Base-by-base conservation (phyloP, 2,797 vertebrate species). In the Gallinago stenura region DNA sequence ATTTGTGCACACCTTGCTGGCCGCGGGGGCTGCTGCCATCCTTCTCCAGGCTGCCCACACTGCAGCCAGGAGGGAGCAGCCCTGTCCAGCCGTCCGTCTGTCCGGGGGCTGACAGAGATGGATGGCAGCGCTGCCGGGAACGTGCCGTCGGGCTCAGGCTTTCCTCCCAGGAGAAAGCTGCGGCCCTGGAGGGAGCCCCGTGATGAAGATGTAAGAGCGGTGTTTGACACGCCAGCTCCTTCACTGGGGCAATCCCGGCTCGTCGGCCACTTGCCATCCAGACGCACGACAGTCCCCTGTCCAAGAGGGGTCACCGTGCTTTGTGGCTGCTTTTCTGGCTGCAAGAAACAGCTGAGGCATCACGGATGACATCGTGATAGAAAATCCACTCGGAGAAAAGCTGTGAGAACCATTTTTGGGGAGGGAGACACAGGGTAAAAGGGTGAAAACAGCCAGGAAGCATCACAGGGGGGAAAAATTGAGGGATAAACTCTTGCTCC, bases 121-220 rank as follows among this genome's bases (percentile, higher is more conserved):
- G 93, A 96, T 95, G 78, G 1, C 6, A 7, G 53, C 3, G 8
- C 45, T 71, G 71, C 71, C 0, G 2, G 81, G 87, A 87, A 72
- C 17, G 58, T 82, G 96, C 77, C 76, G 73, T 50, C n/a, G 9
- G 58, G 10, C 77, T 39, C 24, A 12, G 50, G 28, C 31, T 64
- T 75, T 88, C 45, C 57, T 93, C 65, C 43, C 57, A 12, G 85
- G 76, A 87, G 60, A 83, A 57, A 81, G 84, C 87, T 61, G 26
- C 7, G 15, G 77, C 62, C 54, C 85, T 43, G 13, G 82, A 35
- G 30, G 66, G 73, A 96, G 76, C 65, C 53, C 64, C 0, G 1
- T 92, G 92, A 91, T 89, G 92, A 95, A 91, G 93, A 89, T 92
- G 89, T 91, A 93, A 91, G 77, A 91, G 92, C 37, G 2, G 31